Conservation (phyloP, 2,113 vertebrate genomes). For the rabbit (Oryctolagus cuniculus) region mOryCun1.1 NC_091436.1:2593501-2594000, state of each 20-base stretch:
- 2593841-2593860: accelerated
- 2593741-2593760: accelerated
- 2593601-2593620: too few species aligned
- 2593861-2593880: neutral
- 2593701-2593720: neutral
- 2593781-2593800: neutral
- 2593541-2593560: slow-evolving; percentile 62
- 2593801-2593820: neutral
- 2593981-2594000: too few species aligned
- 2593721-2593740: neutral
- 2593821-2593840: accelerated
- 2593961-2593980: too few species aligned
- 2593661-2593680: neutral
- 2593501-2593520: slow-evolving; percentile 87
- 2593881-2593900: neutral
- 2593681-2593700: accelerated
- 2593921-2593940: neutral
- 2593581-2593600: too few species aligned
- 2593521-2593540: slow-evolving; percentile 85
- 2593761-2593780: accelerated
- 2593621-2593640: too few species aligned
- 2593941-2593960: too few species aligned
- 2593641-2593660: too few species aligned
- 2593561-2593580: neutral
- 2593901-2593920: too few species aligned